Base-by-base conservation (phyloP, 2,888 invertebrate species). In the Argyra leucocephala region DNA sequence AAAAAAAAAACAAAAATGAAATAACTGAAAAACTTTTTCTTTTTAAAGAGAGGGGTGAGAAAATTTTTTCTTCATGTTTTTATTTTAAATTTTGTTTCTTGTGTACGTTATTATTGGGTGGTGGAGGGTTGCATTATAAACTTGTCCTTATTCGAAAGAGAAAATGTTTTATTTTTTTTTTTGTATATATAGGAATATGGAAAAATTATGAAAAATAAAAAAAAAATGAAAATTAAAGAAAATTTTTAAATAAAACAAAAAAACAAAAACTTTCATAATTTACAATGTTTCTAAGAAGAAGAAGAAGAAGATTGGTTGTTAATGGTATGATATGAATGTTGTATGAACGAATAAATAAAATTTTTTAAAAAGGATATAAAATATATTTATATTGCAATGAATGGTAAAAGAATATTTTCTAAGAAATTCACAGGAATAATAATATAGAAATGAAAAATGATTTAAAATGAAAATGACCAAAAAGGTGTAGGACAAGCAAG, bases 161-260 rank as follows among this genome's bases (percentile, higher is more conserved):
- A 48, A 48, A n/a, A n/a, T n/a, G n/a, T n/a, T n/a, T n/a, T n/a
- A n/a, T n/a, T n/a, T n/a, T n/a, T n/a, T n/a, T n/a, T n/a, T n/a
- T n/a, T n/a, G n/a, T n/a, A n/a, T n/a, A 48, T 18, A 48, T 3
- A 48, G 48, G 18, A 48, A 48, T 48, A 48, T 48, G 48, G 48
- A 48, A 48, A 37, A 48, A 48, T 48, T 48, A 48, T 48, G 48
- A 48, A 48, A 48, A 48, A 48, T 18, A 48, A 48, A 48, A 48
- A 48, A 3, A 31, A 31, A n/a, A n/a, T 4, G 12, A 31, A 48
- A 37, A 37, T 9, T 15, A 5, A 48, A 48, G 18, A 5, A 5
- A 37, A 48, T 18, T 18, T 18, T 48, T 15, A 48, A 48, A 31
- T 31, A 31, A 31, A 48, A 48, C 18, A 18, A 48, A 48, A 48